Evolutionary conservation across 2,113 vertebrate genomes (phyloP), one percentile per base, ranked within the genome.

Genomic region (Acrocephalus arundinaceus): DNA sequence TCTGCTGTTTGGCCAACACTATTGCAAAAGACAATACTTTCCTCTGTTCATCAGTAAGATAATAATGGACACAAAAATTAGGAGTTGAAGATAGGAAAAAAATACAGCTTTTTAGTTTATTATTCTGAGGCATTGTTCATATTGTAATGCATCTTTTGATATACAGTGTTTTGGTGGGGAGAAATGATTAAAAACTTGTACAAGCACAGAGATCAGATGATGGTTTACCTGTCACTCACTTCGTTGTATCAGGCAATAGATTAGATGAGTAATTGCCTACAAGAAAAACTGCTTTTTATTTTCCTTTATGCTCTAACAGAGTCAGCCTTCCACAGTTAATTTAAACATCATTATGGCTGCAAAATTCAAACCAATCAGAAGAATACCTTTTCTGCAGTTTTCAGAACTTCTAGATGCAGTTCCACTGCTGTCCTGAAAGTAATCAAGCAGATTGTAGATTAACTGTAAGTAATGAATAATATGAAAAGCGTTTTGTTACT

Each of bases 351-450:
- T 41, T 79, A 37, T 48, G 18, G 31, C 62, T 92, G 52, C 54
- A n/a, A 61, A 85, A 62, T 57, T 79, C 79, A 90, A 90, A 75
- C 52, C 62, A 72, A 54, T 95, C 37, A 90, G 57, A n/a, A 46
- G 57, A 85, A 76, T 28, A n/a, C 6, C 23, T 86, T 88, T 92
- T 31, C 46, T 92, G 17, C 79, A 71, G 24, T 66, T 80, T 86
- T 86, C 79, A 80, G 59, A 66, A 90, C 83, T 76, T 93, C 33
- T 45, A 68, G 35, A 18, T 79, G 35, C 31, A 30, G 16, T 83
- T 87, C 18, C 27, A 59, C 35, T 85, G 76, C 67, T 66, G 51
- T 61, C 62, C 75, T 73, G 41, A 80, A 76, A 80, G 37, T 49
- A 73, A 73, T 80, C 27, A 54, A 68, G 46, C 73, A 83, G 59